Evolutionary conservation across 2,113 vertebrate species (phyloP).

Genomic region (Scomber japonicus): DNA sequence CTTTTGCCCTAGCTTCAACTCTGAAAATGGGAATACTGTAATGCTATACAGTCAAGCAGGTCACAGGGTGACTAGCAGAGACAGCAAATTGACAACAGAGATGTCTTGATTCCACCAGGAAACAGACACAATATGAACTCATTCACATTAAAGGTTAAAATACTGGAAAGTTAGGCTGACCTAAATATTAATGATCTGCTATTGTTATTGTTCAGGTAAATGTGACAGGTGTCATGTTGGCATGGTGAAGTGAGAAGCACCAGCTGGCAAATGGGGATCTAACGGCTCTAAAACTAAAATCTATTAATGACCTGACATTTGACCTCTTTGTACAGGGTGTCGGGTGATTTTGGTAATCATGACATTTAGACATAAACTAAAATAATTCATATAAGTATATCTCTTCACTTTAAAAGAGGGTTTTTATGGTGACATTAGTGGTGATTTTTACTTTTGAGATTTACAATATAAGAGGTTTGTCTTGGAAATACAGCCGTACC

Average conservation of each 20-base stretch:
- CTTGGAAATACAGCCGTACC: not conserved
- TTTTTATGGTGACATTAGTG: not conserved
- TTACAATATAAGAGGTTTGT: not conserved
- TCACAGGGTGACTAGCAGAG: slow-evolving; percentile 54
- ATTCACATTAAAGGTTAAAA: not conserved
- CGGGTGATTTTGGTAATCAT: not conserved
- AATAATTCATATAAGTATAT: not conserved
- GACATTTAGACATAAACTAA: not conserved
- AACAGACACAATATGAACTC: not conserved
- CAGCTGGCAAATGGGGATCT: not conserved
- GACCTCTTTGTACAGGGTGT: not conserved
- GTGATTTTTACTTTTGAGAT: too few relatives aligned
- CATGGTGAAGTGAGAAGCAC: not conserved
- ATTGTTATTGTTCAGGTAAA: not conserved
- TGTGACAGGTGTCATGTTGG: slow-evolving; percentile 7
- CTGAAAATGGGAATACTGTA: slow-evolving; percentile 77
- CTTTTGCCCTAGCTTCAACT: slow-evolving; percentile 72
- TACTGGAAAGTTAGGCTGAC: not conserved
- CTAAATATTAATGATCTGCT: slow-evolving; percentile 1
- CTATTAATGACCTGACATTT: slow-evolving; percentile 18
- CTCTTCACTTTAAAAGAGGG: too few relatives aligned
- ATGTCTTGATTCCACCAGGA: slow-evolving; percentile 39
- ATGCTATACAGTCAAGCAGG: slow-evolving; percentile 63
- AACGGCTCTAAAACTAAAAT: slow-evolving; percentile 15
- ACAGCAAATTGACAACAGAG: slow-evolving; percentile 40